These are phyloP conservation scores for Drosophila nr. fundita DNA, from an alignment of 2,888 invertebrate genomes.

Conservation along the genomic window DNA sequence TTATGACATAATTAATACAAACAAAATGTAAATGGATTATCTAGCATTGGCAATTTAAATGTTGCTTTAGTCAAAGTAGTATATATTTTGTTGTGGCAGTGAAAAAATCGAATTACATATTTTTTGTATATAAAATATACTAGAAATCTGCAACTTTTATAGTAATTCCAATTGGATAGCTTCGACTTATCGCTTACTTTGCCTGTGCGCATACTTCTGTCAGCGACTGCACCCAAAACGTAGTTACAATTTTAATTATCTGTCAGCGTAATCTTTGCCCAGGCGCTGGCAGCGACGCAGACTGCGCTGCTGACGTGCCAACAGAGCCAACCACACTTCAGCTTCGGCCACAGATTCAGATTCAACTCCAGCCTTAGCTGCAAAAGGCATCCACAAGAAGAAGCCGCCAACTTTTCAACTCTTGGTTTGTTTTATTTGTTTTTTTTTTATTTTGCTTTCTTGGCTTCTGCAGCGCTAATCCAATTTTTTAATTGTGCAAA, in stretches of 20 bases:
- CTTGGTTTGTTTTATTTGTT: constrained; percentile 9
- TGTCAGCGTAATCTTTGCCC: constrained; percentile 77
- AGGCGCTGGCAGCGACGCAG: constrained; percentile 35
- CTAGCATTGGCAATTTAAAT: neutral
- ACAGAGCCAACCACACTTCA: constrained; percentile 63
- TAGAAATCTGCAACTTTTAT: neutral
- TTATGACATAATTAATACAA: neutral
- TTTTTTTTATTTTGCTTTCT: constrained; percentile 31
- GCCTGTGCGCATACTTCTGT: constrained; percentile 32
- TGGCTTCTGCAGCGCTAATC: constrained; percentile 65
- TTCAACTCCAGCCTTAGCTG: constrained; percentile 25
- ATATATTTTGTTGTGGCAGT: neutral
- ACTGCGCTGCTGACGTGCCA: constrained; percentile 69
- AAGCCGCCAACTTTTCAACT: constrained; percentile 44
- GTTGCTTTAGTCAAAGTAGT: neutral
- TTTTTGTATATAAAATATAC: neutral
- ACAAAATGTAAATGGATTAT: neutral
- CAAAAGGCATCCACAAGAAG: constrained; percentile 18
- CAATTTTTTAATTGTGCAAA: constrained; percentile 75
- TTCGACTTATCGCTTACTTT: constrained; percentile 2
- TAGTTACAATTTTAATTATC: constrained; percentile 79
- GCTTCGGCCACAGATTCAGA: constrained; percentile 56
- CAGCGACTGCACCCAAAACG: constrained; percentile 59
- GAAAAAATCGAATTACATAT: neutral
- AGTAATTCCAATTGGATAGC: neutral